Evolutionary conservation across 2,888 invertebrate genomes (phyloP).

Genomic region (Drepanosiphum platanoidis): DNA sequence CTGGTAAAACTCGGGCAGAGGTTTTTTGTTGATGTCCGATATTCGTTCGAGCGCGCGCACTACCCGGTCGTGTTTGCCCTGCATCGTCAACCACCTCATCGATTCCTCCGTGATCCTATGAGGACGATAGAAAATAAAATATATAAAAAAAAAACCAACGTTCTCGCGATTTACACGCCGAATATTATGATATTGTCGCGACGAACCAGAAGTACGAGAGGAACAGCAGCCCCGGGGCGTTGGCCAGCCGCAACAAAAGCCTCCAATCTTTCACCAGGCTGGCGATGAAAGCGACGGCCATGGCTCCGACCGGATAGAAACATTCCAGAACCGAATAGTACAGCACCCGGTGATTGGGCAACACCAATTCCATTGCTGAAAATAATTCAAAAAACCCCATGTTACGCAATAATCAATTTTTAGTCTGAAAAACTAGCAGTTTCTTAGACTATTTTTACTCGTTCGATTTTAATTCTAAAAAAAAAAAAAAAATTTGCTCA

Average conservation of each 20-base stretch:
- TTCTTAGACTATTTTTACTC: too few relatives aligned
- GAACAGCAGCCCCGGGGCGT: constrained; percentile 45
- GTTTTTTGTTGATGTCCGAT: constrained; percentile 28
- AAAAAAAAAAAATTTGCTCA: too few relatives aligned
- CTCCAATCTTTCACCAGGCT: constrained; percentile 55
- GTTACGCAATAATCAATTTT: too few relatives aligned
- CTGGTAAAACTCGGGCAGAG: neutral
- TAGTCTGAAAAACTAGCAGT: too few relatives aligned
- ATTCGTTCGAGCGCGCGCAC: constrained; percentile 26
- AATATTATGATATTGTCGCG: neutral
- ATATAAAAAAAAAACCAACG: neutral
- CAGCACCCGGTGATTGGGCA: constrained; percentile 33
- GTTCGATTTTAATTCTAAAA: too few relatives aligned
- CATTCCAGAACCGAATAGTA: constrained; percentile 52
- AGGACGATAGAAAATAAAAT: neutral
- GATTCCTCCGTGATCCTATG: constrained; percentile 56
- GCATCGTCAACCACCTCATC: constrained; percentile 57
- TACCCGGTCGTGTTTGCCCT: constrained; percentile 53
- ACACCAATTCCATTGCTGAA: constrained; percentile 42
- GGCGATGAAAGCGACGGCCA: constrained; percentile 34
- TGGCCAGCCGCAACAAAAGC: constrained; percentile 24
- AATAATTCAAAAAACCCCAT: too few relatives aligned
- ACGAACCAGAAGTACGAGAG: constrained; percentile 56
- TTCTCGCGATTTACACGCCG: neutral
- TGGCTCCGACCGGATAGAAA: constrained; percentile 28